Percentiles rank a stretch among this genome's conserved stretches.
These are phyloP conservation scores for Lepisosteus osseus DNA, from an alignment of 2,113 vertebrate species.

Conservation along the genomic window DNA sequence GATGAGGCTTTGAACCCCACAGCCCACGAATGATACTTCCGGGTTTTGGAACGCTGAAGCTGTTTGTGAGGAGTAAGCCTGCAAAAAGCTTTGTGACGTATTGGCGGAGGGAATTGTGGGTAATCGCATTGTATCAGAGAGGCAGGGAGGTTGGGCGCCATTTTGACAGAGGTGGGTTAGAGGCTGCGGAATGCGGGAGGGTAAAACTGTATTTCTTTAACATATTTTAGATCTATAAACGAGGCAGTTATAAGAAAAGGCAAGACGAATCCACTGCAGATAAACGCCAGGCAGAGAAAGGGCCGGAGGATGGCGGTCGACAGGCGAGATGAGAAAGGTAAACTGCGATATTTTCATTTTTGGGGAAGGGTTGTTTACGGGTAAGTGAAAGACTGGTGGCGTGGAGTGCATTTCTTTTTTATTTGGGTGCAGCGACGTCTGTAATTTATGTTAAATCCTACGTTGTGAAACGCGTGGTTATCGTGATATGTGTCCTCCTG, in stretches of 20 bases:
- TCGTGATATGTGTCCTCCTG: too few species aligned
- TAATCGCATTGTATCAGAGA: neutral
- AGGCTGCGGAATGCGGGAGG: neutral
- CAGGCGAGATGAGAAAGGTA: conserved; percentile 80
- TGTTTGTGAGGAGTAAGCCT: too few species aligned
- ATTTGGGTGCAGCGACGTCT: too few species aligned
- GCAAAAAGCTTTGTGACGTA: conserved; percentile 1
- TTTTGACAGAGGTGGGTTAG: conserved; percentile 14
- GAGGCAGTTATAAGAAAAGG: conserved; percentile 9
- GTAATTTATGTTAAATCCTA: too few species aligned
- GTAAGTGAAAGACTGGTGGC: neutral
- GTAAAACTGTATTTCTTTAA: neutral
- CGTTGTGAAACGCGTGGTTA: too few species aligned
- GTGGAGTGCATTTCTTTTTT: too few species aligned
- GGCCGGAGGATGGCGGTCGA: conserved; percentile 73
- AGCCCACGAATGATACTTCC: too few species aligned
- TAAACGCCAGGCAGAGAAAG: conserved; percentile 27
- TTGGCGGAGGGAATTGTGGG: conserved; percentile 2
- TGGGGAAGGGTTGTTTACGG: neutral
- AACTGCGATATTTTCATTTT: neutral
- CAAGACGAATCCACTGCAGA: conserved; percentile 21
- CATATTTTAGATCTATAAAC: neutral
- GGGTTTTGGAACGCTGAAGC: too few species aligned
- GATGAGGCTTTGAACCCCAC: too few species aligned
- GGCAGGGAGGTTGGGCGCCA: conserved; percentile 12